A percentile compares a stretch with the other conserved stretches of the same genome.
Conservation (phyloP, 1,140 invertebrate species). For the Pseudomyrmex gracilis region DNA sequence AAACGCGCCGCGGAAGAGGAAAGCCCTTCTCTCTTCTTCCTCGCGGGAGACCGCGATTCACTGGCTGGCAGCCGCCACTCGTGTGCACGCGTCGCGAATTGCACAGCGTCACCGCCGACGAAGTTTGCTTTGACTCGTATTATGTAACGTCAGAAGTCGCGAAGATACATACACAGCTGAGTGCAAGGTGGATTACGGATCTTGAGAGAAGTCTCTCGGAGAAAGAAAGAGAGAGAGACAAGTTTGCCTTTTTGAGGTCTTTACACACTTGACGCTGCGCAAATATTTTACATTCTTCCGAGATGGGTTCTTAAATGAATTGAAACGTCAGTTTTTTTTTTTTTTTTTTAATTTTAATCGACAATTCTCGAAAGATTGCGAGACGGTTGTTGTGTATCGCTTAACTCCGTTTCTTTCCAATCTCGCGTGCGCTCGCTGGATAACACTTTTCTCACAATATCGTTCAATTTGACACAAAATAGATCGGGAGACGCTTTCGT, state of each 20-base stretch:
- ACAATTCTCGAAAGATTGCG: too few species aligned
- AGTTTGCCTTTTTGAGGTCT: conserved; percentile 31
- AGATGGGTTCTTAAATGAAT: background rate
- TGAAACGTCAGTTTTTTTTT: background rate
- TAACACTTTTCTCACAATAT: background rate
- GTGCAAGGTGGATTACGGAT: conserved; percentile 36
- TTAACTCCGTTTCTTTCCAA: too few species aligned
- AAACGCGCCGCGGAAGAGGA: too few species aligned
- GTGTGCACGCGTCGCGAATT: conserved; percentile 18
- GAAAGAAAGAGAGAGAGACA: background rate
- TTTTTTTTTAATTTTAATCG: background rate
- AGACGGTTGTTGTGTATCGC: too few species aligned
- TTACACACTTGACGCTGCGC: background rate
- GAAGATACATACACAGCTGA: background rate
- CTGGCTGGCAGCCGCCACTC: background rate
- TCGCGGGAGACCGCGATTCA: too few species aligned
- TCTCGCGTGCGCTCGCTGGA: background rate
- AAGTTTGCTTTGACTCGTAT: conserved; percentile 35
- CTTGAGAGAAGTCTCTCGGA: background rate
- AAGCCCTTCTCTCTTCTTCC: too few species aligned
- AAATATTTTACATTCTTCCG: conserved; percentile 22
- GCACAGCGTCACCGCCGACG: conserved; percentile 26
- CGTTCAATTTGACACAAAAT: conserved; percentile 40
- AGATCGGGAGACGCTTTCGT: conserved; percentile 20
- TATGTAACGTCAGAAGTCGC: conserved; percentile 53